Conservation (phyloP, 2,888 invertebrate genomes). For the Amblyjoppa fuscipennis region DNA sequence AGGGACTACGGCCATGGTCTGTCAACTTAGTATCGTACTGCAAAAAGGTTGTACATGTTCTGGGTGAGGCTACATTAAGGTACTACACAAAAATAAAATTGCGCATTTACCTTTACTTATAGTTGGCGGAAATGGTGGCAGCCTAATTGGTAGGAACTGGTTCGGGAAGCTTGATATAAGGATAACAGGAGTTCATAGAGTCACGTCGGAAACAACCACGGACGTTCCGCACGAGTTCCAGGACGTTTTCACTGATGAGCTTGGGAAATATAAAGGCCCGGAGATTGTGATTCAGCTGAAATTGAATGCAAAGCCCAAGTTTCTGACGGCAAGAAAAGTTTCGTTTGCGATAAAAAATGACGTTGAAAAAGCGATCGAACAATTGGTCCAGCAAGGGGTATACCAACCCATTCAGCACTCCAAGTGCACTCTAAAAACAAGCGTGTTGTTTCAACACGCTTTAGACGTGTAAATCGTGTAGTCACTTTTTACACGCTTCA, state of each 20-base stretch:
- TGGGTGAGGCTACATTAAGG: slow-evolving; percentile 34
- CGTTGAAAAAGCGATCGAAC: slow-evolving; percentile 65
- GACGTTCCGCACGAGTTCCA: slow-evolving; percentile 32
- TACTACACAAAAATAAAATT: slow-evolving; percentile 24
- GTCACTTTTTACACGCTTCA: no score
- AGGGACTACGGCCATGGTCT: neutral
- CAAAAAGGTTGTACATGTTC: slow-evolving; percentile 3
- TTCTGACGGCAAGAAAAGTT: slow-evolving; percentile 62
- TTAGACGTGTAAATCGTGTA: no score
- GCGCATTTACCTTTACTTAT: slow-evolving; percentile 10
- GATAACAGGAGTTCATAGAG: slow-evolving; percentile 5
- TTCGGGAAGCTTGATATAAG: slow-evolving; percentile 13
- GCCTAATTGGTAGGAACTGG: slow-evolving; percentile 29
- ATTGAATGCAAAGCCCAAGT: slow-evolving; percentile 70
- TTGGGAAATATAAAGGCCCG: slow-evolving; percentile 69
- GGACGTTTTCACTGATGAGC: slow-evolving; percentile 69
- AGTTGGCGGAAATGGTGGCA: slow-evolving; percentile 18
- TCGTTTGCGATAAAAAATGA: slow-evolving; percentile 61
- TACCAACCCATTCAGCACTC: slow-evolving; percentile 69
- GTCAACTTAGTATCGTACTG: no score
- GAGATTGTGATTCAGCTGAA: slow-evolving; percentile 71
- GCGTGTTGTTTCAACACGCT: no score
- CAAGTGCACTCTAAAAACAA: slow-evolving; percentile 48
- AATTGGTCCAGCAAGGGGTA: slow-evolving; percentile 68
- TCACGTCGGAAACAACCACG: neutral